Conservation (phyloP, 37 sponge, comb jelly and placozoan species). For the Cladorhizidae sp. region DNA sequence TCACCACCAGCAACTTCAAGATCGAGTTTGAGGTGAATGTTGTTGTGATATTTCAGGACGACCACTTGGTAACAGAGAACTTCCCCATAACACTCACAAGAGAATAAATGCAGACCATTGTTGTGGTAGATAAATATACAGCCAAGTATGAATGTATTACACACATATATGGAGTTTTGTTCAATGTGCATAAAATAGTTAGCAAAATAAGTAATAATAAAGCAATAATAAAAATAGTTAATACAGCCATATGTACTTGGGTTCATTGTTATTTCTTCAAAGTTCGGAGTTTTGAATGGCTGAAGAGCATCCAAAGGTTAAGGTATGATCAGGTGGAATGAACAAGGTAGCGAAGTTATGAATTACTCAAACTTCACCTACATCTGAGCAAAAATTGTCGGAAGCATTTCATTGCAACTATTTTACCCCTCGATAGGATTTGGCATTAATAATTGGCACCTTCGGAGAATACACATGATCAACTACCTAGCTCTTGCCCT, state of each 20-base stretch:
- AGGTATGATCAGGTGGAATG: not conserved
- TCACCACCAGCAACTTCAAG: slow-evolving; percentile 91
- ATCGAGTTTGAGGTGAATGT: slow-evolving; percentile 97
- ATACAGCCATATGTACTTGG: not conserved
- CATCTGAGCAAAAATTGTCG: too few relatives aligned
- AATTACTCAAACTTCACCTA: too few relatives aligned
- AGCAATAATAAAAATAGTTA: not conserved
- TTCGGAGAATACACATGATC: too few relatives aligned
- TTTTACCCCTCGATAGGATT: too few relatives aligned
- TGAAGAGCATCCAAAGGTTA: not conserved
- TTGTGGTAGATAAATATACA: too few relatives aligned
- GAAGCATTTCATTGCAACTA: too few relatives aligned
- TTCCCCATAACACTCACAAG: slow-evolving; percentile 91
- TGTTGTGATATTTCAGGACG: slow-evolving; percentile 87
- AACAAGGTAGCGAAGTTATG: too few relatives aligned
- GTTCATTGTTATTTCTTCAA: slow-evolving; percentile 21
- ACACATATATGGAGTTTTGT: not conserved
- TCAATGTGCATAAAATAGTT: not conserved
- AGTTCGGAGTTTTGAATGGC: slow-evolving; percentile 24
- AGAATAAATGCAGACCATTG: not conserved
- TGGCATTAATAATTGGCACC: too few relatives aligned
- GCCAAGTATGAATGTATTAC: not conserved
- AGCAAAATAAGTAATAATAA: not conserved
- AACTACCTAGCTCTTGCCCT: too few relatives aligned
- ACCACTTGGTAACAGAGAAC: slow-evolving; percentile 94